Percentiles rank a stretch among this genome's conserved stretches.
Evolutionary conservation across 2,888 invertebrate species (phyloP).

Genomic region (Sminthurides aquaticus): DNA sequence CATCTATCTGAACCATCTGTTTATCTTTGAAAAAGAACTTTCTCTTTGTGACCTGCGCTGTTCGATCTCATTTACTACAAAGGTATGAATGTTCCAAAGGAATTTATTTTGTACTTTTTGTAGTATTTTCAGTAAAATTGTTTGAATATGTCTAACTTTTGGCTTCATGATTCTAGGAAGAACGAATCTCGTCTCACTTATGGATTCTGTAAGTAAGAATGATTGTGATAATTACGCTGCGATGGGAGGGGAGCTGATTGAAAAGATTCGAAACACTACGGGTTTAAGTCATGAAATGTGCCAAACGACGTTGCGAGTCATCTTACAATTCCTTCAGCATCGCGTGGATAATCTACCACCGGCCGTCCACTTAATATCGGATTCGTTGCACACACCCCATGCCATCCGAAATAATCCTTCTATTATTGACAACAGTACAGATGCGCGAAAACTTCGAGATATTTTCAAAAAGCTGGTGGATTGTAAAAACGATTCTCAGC

Average conservation of each 20-base stretch:
- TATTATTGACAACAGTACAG: conserved; percentile 64
- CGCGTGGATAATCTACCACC: conserved; percentile 11
- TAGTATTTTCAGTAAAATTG: no score
- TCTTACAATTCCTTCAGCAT: conserved; percentile 50
- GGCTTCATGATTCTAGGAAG: no score
- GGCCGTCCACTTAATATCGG: conserved; percentile 25
- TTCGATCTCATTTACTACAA: no score
- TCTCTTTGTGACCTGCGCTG: no score
- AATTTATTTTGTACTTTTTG: no score
- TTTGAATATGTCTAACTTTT: no score
- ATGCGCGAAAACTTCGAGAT: conserved; percentile 71
- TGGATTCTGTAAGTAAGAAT: no score
- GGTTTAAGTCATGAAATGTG: conserved; percentile 80
- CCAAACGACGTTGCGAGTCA: conserved; percentile 73
- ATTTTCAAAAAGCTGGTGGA: conserved; percentile 76
- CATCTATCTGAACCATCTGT: no score
- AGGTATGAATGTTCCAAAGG: no score
- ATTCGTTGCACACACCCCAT: conserved; percentile 35
- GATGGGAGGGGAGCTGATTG: conserved; percentile 42
- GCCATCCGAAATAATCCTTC: conserved; percentile 36
- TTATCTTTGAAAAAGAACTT: no score
- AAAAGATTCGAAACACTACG: conserved; percentile 65
- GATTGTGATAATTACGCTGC: not conserved
- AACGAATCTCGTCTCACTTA: no score
- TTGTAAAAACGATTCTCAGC: conserved; percentile 90